phyloP scores from a whole-genome alignment of 2,888 invertebrate genomes.

The Chesias legatella region DNA sequence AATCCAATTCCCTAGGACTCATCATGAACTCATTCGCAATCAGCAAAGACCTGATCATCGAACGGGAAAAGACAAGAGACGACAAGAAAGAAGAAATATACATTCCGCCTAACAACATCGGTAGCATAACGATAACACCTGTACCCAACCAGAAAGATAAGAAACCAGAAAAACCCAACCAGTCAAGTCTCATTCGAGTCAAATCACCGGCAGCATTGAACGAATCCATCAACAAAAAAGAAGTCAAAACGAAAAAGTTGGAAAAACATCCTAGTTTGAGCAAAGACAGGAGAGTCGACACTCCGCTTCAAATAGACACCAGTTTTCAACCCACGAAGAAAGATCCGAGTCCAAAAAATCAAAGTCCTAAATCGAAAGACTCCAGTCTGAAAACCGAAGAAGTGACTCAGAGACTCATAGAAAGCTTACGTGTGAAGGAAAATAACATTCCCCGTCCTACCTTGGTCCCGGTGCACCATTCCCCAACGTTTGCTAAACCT shows the following conservation, averaged over 20 bases:
- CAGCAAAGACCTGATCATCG: slow-evolving; percentile 54
- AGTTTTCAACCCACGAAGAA: slow-evolving; percentile 45
- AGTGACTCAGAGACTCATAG: slow-evolving; percentile 53
- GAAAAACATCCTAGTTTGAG: slow-evolving; percentile 2
- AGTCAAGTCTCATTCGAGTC: slow-evolving; percentile 54
- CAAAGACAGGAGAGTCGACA: slow-evolving; percentile 48
- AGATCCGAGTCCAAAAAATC: slow-evolving; percentile 14
- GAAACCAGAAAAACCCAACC: slow-evolving; percentile 33
- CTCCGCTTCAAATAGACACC: slow-evolving; percentile 61
- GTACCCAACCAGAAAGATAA: slow-evolving; percentile 51
- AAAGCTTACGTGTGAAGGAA: slow-evolving; percentile 58
- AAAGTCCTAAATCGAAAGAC: slow-evolving; percentile 1
- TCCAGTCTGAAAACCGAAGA: slow-evolving; percentile 7
- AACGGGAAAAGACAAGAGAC: slow-evolving; percentile 47
- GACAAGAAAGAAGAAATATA: slow-evolving; percentile 58
- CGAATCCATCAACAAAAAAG: slow-evolving; percentile 60
- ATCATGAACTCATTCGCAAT: slow-evolving; percentile 49
- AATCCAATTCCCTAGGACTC: slow-evolving; percentile 40
- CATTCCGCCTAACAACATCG: slow-evolving; percentile 64
- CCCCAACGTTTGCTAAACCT: slow-evolving; percentile 69
- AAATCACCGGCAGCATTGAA: slow-evolving; percentile 71
- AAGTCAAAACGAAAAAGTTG: slow-evolving; percentile 19
- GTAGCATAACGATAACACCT: slow-evolving; percentile 72
- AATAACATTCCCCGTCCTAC: slow-evolving; percentile 66
- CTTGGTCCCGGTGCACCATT: slow-evolving; percentile 61